Percentiles rank a stretch among this genome's conserved stretches.
Conservation (phyloP, 2,113 vertebrate species). For the Onychostruthus taczanowskii region DNA sequence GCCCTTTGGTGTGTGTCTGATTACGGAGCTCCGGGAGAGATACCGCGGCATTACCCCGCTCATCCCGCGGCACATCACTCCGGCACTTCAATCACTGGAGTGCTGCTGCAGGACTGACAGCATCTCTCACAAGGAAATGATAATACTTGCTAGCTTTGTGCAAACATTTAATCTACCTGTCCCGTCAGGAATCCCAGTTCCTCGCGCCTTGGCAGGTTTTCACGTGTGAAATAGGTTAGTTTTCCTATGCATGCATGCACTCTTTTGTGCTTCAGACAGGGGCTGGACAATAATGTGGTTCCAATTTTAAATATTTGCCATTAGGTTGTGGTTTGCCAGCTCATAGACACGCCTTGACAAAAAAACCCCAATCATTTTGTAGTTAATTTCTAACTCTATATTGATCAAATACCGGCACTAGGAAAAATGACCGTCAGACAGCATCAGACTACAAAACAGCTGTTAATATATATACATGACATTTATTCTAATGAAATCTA, state of each 20-base stretch:
- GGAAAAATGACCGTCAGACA: neutral
- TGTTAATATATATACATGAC: neutral
- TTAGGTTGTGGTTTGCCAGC: neutral
- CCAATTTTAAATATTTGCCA: neutral
- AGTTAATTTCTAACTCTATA: neutral
- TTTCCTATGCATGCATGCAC: neutral
- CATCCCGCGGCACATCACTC: constrained; percentile 32
- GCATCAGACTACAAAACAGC: neutral
- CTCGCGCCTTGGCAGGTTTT: neutral
- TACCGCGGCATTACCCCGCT: neutral
- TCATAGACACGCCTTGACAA: neutral
- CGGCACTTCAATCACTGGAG: neutral
- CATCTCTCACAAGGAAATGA: neutral
- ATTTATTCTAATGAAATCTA: neutral
- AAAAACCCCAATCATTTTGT: rapidly evolving
- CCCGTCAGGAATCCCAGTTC: neutral
- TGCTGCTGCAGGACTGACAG: neutral
- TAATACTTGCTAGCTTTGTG: neutral
- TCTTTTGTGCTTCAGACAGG: neutral
- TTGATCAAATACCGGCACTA: neutral
- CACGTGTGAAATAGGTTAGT: neutral
- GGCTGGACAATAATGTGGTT: neutral
- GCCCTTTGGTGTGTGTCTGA: constrained; percentile 35
- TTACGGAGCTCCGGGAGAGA: neutral
- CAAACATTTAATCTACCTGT: constrained; percentile 19